Evolutionary conservation across 2,113 vertebrate species (phyloP), one percentile per base, ranked within the genome.

Genomic region (Zeus faber): DNA sequence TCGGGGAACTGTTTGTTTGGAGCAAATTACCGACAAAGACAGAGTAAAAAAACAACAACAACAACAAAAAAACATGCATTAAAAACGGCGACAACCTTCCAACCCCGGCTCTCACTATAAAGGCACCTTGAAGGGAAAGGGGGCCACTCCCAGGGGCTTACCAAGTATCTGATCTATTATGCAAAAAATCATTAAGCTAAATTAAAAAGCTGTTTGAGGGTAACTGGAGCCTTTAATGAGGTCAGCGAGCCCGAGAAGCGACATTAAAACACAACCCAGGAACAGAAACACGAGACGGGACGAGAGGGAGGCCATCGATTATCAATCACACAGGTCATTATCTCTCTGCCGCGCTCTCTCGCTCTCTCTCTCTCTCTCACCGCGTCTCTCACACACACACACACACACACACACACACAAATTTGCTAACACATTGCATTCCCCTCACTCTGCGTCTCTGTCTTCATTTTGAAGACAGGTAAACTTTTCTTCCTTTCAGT

Each of bases 121-220:
- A 89, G 88, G 88, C 88, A 90, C 88, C 87, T 90, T 91, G 88
- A 87, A 90, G 87, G 80, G 64, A 73, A 74, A 35, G 33, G n/a
- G 79, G 56, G 74, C 72, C 2, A 53, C 49, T 89, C 89, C 86
- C 85, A 23, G 24, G 87, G 76, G 88, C 81, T 80, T 88, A 79
- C 81, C 75, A 66, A 81, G 85, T 86, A 87, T 88, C 88, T 88
- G 84, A 88, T 89, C 83, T 88, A 86, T 86, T 89, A 89, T 89
- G 82, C 88, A 83, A 84, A 85, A 88, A 91, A 90, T 91, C 90
- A 89, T 89, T 90, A 90, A 75, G 83, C 84, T 88, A 89, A 91
- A 91, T 90, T 88, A 91, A 91, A 90, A 90, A 88, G 85, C 87
- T 88, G 85, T 90, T 90, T 88, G 87, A 89, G 84, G 81, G 89